Evolutionary conservation across 2,797 vertebrate genomes (phyloP).

Genomic region (Phoxinus dragarum): DNA sequence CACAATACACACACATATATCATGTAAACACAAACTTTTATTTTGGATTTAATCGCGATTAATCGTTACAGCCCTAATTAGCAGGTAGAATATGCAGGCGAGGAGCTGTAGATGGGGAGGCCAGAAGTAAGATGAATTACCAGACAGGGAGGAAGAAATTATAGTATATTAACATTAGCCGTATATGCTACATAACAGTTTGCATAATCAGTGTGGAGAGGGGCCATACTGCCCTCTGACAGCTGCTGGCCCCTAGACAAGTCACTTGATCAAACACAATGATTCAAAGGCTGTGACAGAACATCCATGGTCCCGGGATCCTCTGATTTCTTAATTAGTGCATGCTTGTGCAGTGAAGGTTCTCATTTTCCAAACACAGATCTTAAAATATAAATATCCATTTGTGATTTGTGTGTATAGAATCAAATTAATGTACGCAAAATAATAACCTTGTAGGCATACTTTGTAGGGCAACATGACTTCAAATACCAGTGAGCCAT

Average conservation of each 20-base stretch:
- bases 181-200: constrained; percentile 19
- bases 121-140: constrained; percentile 47
- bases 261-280: constrained; percentile 17
- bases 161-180: constrained; percentile 17
- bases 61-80: too few relatives aligned
- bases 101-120: constrained; percentile 26
- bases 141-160: constrained; percentile 30
- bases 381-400: not conserved
- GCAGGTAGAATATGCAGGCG: constrained; percentile 30
- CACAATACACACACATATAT: too few relatives aligned
- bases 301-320: not conserved
- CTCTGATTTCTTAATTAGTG: constrained; percentile 16
- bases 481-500: constrained; percentile 31
- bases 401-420: not conserved
- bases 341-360: not conserved
- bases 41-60: too few relatives aligned
- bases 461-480: constrained; percentile 24
- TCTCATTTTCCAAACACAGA: constrained; percentile 10
- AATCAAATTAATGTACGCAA: not conserved
- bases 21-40: too few relatives aligned
- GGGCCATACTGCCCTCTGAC: not conserved
- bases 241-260: not conserved
- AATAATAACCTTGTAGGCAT: constrained; percentile 15
- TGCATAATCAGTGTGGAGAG: constrained; percentile 21
- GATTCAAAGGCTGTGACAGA: not conserved